Evolutionary conservation across 2,113 vertebrate genomes (phyloP).

Genomic region (Silurus meridionalis): DNA sequence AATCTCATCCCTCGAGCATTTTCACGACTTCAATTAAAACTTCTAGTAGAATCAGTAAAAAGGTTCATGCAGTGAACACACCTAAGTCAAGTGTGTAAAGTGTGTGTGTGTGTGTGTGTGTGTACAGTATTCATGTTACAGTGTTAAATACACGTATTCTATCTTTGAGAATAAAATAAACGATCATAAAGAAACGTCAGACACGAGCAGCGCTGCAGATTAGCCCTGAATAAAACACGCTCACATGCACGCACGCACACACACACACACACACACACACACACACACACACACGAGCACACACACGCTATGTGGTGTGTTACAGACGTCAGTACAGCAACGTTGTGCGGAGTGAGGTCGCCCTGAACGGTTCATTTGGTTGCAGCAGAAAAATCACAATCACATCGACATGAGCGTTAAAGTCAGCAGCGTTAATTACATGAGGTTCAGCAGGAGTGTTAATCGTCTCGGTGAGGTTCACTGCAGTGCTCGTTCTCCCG

Average conservation of each 20-base stretch:
- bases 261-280: slow-evolving; percentile 9
- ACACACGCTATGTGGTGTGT: slow-evolving; percentile 12
- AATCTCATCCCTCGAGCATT: slow-evolving; percentile 29
- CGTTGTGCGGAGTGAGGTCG: slow-evolving; percentile 28
- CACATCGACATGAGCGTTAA: slow-evolving; percentile 29
- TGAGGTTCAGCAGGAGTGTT: slow-evolving; percentile 38
- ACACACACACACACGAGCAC: neutral
- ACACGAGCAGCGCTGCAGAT: slow-evolving; percentile 8
- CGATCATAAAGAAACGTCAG: neutral
- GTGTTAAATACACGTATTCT: slow-evolving; percentile 27
- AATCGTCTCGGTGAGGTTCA: slow-evolving; percentile 31
- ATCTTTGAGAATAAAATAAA: slow-evolving; percentile 9
- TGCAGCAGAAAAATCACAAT: slow-evolving; percentile 42
- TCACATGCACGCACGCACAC: neutral
- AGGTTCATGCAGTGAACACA: slow-evolving; percentile 46
- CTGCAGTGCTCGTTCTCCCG: slow-evolving; percentile 17
- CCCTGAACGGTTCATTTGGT: slow-evolving; percentile 41
- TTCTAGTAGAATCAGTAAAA: slow-evolving; percentile 23
- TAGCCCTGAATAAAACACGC: slow-evolving; percentile 37
- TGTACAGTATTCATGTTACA: slow-evolving; percentile 7
- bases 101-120: slow-evolving; percentile 18
- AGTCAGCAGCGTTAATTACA: slow-evolving; percentile 43
- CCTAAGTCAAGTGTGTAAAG: neutral
- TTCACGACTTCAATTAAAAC: slow-evolving; percentile 29
- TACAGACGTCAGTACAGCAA: slow-evolving; percentile 31